Evolutionary conservation across 1,140 invertebrate species (phyloP), one percentile per base, ranked within the genome.

Genomic region (Drosophila bipectinata): DNA sequence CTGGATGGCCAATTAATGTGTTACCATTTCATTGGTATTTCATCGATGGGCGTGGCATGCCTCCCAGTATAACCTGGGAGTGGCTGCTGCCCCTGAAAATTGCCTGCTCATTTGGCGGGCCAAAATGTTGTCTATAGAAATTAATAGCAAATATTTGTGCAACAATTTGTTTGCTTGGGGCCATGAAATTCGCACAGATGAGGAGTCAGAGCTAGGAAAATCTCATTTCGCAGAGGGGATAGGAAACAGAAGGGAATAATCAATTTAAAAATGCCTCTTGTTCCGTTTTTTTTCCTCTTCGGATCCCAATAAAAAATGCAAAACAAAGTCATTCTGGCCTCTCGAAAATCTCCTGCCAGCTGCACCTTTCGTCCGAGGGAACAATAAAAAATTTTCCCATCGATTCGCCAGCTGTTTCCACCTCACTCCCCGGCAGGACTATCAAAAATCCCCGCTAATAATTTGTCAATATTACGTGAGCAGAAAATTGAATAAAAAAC

Each of bases 381-480:
- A 76, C 44, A 67, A 60, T 62, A 64, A 48, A 45, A 87, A 76
- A 66, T 71, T 68, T 74, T 48, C 51, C 66, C 66, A 56, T 67
- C 51, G 68, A 54, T 53, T 67, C 59, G 54, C 59, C 76, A 82
- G 63, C 64, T 77, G 59, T 69, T 81, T 76, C 62, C 78, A 55
- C 32, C 24, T 24, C 54, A 32, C 28, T 44, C 49, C 41, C 41
- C 37, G 15, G 30, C 30, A 51, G 34, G 10, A 26, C 15, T 83
- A 80, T 80, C 84, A 77, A 60, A 90, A 90, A 90, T 90, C 76
- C 63, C 79, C 79, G 79, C 83, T 90, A 90, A 90, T 90, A 90
- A 90, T 90, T 90, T 90, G 88, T 90, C 88, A 90, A 90, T 88
- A 90, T 88, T 90, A 90, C 82, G 87, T 90, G 87, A 90, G 88